These are phyloP conservation scores for Drosophila novamexicana DNA, from an alignment of 1,140 invertebrate genomes.

Conservation along the genomic window DNA sequence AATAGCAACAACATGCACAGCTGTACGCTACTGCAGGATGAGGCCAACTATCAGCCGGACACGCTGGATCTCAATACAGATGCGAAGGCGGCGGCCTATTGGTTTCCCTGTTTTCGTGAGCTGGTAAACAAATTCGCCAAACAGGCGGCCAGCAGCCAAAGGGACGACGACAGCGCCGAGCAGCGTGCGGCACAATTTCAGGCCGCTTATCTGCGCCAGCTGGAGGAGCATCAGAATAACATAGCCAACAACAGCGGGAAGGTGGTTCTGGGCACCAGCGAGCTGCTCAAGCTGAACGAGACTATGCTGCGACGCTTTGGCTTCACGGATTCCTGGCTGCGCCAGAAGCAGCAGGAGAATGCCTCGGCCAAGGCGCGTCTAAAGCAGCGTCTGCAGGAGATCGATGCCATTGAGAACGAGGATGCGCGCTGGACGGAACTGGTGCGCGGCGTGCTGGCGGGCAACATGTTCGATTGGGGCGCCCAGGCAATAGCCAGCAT, in stretches of 20 bases:
- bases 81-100: conserved; percentile 94
- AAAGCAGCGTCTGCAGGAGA: conserved; percentile 85
- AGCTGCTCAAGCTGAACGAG: conserved; percentile 95
- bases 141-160: conserved; percentile 91
- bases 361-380: conserved; percentile 86
- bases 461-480: conserved; percentile 99
- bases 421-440: conserved; percentile 87
- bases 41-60: conserved; percentile 91
- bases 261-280: conserved; percentile 87
- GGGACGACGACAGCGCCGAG: conserved; percentile 89
- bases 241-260: conserved; percentile 89
- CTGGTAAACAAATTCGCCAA: conserved; percentile 90
- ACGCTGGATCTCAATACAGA: conserved; percentile 94
- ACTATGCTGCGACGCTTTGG: conserved; percentile 95
- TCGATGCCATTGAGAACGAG: conserved; percentile 86
- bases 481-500: conserved; percentile 94
- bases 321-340: conserved; percentile 96
- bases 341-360: conserved; percentile 88
- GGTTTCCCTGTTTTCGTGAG: conserved; percentile 95
- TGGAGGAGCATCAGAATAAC: conserved; percentile 89
- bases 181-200: conserved; percentile 93
- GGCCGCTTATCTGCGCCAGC: conserved; percentile 92
- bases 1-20: conserved; percentile 49
- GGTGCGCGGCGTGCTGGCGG: conserved; percentile 87
- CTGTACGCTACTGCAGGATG: conserved; percentile 84